Evolutionary conservation across 2,888 invertebrate genomes (phyloP).

Genomic region (Coelopa pilipes): DNA sequence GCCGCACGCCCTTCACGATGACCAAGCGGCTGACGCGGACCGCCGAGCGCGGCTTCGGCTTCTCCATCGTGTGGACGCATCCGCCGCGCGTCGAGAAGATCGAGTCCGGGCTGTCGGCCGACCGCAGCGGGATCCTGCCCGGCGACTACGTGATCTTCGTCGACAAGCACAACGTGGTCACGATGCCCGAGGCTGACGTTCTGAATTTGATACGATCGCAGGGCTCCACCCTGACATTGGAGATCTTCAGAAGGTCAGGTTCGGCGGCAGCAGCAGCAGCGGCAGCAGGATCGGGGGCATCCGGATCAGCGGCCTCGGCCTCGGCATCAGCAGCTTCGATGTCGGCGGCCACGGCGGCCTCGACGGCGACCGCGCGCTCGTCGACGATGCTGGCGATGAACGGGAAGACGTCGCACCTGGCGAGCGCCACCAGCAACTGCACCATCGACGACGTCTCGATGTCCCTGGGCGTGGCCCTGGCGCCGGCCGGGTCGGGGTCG

Average conservation of each 20-base stretch:
- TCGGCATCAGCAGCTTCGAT: constrained; percentile 51
- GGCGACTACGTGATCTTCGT: constrained; percentile 91
- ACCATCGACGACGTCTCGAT: constrained; percentile 7
- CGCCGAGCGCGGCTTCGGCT: constrained; percentile 78
- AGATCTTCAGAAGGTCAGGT: constrained; percentile 72
- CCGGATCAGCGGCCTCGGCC: constrained; percentile 46
- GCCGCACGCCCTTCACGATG: constrained; percentile 85
- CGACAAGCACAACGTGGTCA: constrained; percentile 87
- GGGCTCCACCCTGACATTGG: constrained; percentile 76
- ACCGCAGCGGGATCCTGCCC: constrained; percentile 82
- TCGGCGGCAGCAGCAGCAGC: constrained; percentile 48
- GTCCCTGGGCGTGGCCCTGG: background rate
- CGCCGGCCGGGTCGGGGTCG: constrained; percentile 28
- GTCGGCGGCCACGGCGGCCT: constrained; percentile 38
- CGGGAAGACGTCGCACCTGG: constrained; percentile 46
- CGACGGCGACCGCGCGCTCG: constrained; percentile 41
- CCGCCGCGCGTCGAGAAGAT: constrained; percentile 88
- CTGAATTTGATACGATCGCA: constrained; percentile 75
- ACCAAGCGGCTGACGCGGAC: constrained; percentile 73
- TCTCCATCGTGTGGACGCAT: constrained; percentile 89
- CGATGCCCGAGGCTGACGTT: constrained; percentile 79
- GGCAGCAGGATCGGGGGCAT: constrained; percentile 53
- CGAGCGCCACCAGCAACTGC: constrained; percentile 23
- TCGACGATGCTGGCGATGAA: constrained; percentile 51
- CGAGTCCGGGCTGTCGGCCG: constrained; percentile 83